A percentile compares a stretch with the other conserved stretches of the same genome.
Conservation (phyloP, 2,797 vertebrate genomes). For the Rhinatrema bivittatum region DNA sequence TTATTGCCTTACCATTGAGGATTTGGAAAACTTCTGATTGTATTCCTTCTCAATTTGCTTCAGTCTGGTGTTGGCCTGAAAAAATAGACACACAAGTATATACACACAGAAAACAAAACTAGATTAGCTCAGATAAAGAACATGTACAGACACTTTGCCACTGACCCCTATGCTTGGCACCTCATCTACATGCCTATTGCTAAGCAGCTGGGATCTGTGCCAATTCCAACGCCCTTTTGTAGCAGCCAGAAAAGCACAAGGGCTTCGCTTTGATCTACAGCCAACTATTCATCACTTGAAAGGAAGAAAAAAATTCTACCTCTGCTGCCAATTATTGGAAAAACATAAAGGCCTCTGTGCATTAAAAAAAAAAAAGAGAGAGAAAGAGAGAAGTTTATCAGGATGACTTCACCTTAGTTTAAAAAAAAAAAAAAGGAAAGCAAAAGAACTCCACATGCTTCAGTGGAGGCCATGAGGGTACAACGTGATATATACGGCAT, state of each 20-base stretch:
- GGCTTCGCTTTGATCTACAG: slow-evolving; percentile 71
- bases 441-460: not conserved
- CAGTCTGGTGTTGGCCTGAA: slow-evolving; percentile 77
- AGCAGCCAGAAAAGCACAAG: slow-evolving; percentile 67
- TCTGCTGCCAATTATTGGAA: slow-evolving; percentile 80
- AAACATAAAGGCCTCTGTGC: slow-evolving; percentile 70
- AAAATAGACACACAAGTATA: slow-evolving; percentile 45
- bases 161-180: slow-evolving; percentile 70
- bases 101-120: slow-evolving; percentile 43
- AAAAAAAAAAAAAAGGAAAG: not conserved
- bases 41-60: slow-evolving; percentile 83
- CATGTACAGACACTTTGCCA: slow-evolving; percentile 48
- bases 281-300: slow-evolving; percentile 89
- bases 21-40: slow-evolving; percentile 71
- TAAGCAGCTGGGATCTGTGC: slow-evolving; percentile 56
- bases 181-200: slow-evolving; percentile 59
- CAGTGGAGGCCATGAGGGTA: not conserved
- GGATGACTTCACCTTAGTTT: slow-evolving; percentile 14
- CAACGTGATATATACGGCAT: not conserved
- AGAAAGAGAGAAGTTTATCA: slow-evolving; percentile 16
- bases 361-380: slow-evolving; percentile 37
- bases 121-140: slow-evolving; percentile 56
- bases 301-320: slow-evolving; percentile 62
- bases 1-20: slow-evolving; percentile 65
- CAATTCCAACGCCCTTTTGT: slow-evolving; percentile 66